Evolutionary conservation across 2,888 invertebrate species (phyloP), one percentile per base, ranked within the genome.

Genomic region (Eupsilia transversa): DNA sequence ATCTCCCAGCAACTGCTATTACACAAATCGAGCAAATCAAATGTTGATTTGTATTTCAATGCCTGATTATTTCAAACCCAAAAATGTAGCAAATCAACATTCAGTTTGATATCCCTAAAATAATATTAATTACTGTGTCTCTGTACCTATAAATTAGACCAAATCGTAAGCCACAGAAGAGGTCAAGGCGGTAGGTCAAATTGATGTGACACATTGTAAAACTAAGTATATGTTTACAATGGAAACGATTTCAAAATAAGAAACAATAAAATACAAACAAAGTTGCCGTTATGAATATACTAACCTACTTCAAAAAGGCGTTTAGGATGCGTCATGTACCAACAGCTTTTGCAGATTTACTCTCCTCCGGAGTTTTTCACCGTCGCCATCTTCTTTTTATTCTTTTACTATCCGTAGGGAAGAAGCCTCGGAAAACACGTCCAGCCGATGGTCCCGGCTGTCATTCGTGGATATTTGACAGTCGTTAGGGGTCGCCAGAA

Each of bases 151-250:
- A 69, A 79, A 66, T 79, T 59, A 74, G 66, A 68, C 80, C 67
- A 57, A 75, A 84, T 68, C 30, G 67, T 75, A 20, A 54, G 67
- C 69, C 49, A 27, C 70, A 61, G 27, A 59, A 52, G 23, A 71
- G 74, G 74, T 82, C 85, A 85, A 84, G 82, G 86, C 75, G 61
- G 60, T 43, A 80, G 84, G 72, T 74, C 74, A 68, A 23, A 72
- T 81, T 64, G 72, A 70, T 54, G 41, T 57, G 27, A 66, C 41
- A 73, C 61, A 77, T 77, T 85, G 60, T 80, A 71, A 64, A 68
- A 33, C 76, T 78, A 79, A 70, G 72, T 76, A 76, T 30, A 38
- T 66, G 27, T 54, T 72, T 38, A 81, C 84, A 84, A 84, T 81
- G 35, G 70, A 74, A 54, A 54, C 66, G 59, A 70, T 85, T 85